Evolutionary conservation across 2,113 vertebrate genomes (phyloP).

Genomic region (Puffinus mauretanicus): DNA sequence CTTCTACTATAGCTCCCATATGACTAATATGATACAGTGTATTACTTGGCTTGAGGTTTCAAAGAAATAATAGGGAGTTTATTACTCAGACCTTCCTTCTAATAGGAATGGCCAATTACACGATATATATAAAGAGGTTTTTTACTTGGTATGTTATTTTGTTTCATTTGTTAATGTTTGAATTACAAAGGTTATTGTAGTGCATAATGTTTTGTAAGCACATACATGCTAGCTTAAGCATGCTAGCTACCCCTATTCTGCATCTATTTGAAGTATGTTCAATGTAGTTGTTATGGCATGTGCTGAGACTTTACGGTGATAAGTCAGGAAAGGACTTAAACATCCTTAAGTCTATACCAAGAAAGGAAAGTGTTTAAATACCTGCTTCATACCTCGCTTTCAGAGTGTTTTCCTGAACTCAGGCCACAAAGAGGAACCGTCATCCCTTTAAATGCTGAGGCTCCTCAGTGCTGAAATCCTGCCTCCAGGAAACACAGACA

Average conservation of each 20-base stretch:
- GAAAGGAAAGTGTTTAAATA: neutral
- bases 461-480: neutral
- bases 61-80: neutral
- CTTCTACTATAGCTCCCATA: neutral
- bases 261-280: neutral
- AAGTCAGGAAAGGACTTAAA: neutral
- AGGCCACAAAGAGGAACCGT: neutral
- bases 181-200: neutral
- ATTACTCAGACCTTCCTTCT: neutral
- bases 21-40: neutral
- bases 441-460: neutral
- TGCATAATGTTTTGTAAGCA: neutral
- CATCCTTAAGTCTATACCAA: neutral
- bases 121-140: fast-evolving
- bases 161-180: neutral
- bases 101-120: neutral
- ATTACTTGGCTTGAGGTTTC: neutral
- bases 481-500: neutral
- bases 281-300: neutral
- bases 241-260: neutral
- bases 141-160: neutral
- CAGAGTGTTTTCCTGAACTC: neutral
- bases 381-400: neutral
- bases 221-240: neutral
- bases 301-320: neutral